Percentiles rank a stretch among this genome's conserved stretches.
phyloP scores from a whole-genome alignment of 1,140 invertebrate genomes.

The Scaptomyza hsui region DNA sequence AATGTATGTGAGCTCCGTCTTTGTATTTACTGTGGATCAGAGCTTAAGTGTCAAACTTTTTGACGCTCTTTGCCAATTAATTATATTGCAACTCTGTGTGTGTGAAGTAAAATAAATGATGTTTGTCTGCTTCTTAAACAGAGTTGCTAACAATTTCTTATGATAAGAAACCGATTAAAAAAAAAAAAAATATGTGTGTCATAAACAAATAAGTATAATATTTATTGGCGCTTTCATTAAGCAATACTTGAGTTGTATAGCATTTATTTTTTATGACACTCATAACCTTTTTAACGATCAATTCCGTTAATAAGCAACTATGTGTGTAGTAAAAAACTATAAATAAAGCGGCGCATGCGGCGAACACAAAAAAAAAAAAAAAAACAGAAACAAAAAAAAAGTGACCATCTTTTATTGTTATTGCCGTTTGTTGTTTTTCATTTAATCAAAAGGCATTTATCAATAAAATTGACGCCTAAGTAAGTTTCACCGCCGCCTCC shows the following conservation, averaged over 20 bases:
- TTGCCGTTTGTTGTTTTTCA: slow-evolving; percentile 19
- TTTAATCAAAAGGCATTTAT: slow-evolving; percentile 67
- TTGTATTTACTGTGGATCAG: not conserved
- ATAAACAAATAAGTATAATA: slow-evolving; percentile 27
- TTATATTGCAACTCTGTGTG: not conserved
- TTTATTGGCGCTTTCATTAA: slow-evolving; percentile 53
- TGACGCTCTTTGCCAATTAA: not conserved
- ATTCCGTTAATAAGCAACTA: slow-evolving; percentile 73
- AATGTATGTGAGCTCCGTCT: slow-evolving; percentile 29
- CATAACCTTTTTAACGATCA: slow-evolving; percentile 68
- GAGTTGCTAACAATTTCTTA: too few species aligned
- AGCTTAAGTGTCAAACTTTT: not conserved
- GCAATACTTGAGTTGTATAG: slow-evolving; percentile 44
- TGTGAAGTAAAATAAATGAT: not conserved
- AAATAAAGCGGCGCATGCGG: slow-evolving; percentile 5
- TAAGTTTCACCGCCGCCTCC: slow-evolving; percentile 11
- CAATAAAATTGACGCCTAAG: slow-evolving; percentile 56
- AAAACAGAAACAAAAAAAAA: slow-evolving; percentile 11
- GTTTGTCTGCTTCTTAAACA: too few species aligned
- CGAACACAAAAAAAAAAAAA: slow-evolving; percentile 31
- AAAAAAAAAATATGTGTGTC: slow-evolving; percentile 52
- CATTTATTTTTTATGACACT: slow-evolving; percentile 51
- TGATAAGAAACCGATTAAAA: slow-evolving; percentile 71
- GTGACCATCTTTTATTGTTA: slow-evolving; percentile 40
- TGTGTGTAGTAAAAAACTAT: slow-evolving; percentile 58